Conservation (phyloP, 2,888 invertebrate species). For the Mesorhabditis spiculigera region DNA sequence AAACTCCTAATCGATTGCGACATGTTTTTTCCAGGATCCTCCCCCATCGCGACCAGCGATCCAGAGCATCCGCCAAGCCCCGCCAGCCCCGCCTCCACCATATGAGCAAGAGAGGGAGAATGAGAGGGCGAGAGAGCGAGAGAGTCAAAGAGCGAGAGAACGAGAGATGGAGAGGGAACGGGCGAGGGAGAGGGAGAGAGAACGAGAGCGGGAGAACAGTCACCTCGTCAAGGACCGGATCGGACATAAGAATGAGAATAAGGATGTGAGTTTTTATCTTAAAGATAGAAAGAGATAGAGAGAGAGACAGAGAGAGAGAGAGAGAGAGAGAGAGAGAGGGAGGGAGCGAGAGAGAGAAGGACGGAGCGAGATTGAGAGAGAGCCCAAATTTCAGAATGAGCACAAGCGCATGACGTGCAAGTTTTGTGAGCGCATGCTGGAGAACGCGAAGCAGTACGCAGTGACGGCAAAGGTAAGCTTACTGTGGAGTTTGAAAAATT, state of each 20-base stretch:
- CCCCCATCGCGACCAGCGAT: neutral
- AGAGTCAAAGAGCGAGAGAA: neutral
- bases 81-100: neutral
- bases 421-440: slow-evolving; percentile 49
- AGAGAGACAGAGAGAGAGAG: no score
- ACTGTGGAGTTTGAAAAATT: neutral
- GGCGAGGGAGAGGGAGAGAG: no score
- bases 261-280: neutral
- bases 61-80: neutral
- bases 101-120: neutral
- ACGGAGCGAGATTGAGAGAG: no score
- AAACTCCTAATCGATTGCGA: neutral
- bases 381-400: slow-evolving; percentile 23
- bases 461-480: slow-evolving; percentile 37
- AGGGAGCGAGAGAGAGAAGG: no score
- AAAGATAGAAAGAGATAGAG: no score
- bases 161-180: neutral
- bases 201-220: no score
- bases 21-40: neutral
- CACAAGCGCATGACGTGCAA: slow-evolving; percentile 42
- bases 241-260: slow-evolving; percentile 25
- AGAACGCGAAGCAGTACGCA: slow-evolving; percentile 48
- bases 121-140: neutral
- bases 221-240: slow-evolving; percentile 16
- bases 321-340: no score